These are phyloP conservation scores for Python bivittatus DNA, from an alignment of 2,113 vertebrate genomes.

Conservation along the genomic window DNA sequence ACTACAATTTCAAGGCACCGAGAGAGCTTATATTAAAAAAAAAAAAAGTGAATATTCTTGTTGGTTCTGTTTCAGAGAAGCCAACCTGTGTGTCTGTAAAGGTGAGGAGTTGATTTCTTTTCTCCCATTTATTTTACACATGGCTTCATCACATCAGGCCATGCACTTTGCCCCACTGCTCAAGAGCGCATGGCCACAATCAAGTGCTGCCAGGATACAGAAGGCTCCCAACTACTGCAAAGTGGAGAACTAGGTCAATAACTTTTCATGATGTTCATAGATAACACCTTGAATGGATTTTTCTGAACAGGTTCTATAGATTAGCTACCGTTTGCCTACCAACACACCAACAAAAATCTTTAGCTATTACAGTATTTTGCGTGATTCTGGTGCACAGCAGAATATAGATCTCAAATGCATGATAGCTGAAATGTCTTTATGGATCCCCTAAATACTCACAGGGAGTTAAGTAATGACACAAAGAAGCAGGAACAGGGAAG, in stretches of 20 bases:
- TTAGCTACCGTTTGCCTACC: constrained; percentile 33
- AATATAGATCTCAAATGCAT: constrained; percentile 42
- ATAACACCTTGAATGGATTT: constrained; percentile 45
- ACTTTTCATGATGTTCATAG: constrained; percentile 47
- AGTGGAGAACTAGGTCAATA: constrained; percentile 5
- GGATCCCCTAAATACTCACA: constrained; percentile 26
- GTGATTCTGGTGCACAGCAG: constrained; percentile 39
- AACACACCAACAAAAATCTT: constrained; percentile 35
- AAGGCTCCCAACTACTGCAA: constrained; percentile 25
- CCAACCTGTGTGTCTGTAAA: constrained; percentile 16
- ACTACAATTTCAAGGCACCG: neutral
- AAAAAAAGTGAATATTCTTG: constrained; percentile 18
- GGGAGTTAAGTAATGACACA: constrained; percentile 20
- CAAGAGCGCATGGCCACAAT: constrained; percentile 43
- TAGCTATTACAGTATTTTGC: constrained; percentile 31
- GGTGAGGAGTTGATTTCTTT: neutral
- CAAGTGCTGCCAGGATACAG: constrained; percentile 16
- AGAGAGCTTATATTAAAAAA: constrained; percentile 13
- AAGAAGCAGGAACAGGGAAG: constrained; percentile 22
- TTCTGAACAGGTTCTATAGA: constrained; percentile 35
- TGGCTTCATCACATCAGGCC: neutral
- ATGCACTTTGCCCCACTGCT: neutral
- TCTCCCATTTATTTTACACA: constrained; percentile 6
- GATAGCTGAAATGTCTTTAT: constrained; percentile 20
- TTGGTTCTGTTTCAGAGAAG: constrained; percentile 32